Evolutionary conservation across 2,888 invertebrate genomes (phyloP), one percentile per base, ranked within the genome.

Genomic region (Lamellibrachia satsuma): DNA sequence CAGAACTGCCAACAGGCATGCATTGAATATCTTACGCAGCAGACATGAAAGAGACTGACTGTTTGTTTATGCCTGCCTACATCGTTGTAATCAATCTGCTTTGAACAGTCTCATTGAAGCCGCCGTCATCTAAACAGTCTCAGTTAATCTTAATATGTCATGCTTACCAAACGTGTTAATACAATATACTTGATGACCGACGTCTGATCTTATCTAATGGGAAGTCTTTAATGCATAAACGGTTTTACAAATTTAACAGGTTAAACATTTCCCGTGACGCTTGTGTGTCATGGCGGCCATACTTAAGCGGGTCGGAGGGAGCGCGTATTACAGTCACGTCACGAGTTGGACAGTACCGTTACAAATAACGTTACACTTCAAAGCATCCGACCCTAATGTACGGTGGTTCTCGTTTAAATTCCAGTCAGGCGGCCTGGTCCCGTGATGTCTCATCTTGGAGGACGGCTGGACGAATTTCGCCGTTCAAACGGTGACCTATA

Each of bases 171-270:
- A 55, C 1, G 8, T 55, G 55, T 55, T 9, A 55, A 55, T 55
- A 55, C 55, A 3, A 9, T 75, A 75, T 75, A 3, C 22, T 75
- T 75, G 75, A 75, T 75, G 75, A 75, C 75, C 11, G 75, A 22
- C 4, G 75, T 75, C 75, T 75, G 75, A 22, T 75, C 75, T 11
- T 4, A 4, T 22, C 3, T 75, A 75, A 75, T 75, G 75, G 15
- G 75, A 75, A 75, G 75, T 75, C 75, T 75, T 75, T 75, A 75
- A 75, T 75, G 22, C 75, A 75, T 75, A 75, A 75, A 75, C 75
- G 75, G 75, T 75, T 75, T 75, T 75, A n/a, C 22, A 75, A 75
- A 75, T 75, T 22, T 75, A 75, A 4, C 22, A n/a, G 3, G 22
- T 15, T 6, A 2, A 15, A 75, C 75, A 75, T 75, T 75, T 75